These are phyloP conservation scores for Eilema caniola DNA, from an alignment of 2,888 invertebrate genomes.

Conservation along the genomic window DNA sequence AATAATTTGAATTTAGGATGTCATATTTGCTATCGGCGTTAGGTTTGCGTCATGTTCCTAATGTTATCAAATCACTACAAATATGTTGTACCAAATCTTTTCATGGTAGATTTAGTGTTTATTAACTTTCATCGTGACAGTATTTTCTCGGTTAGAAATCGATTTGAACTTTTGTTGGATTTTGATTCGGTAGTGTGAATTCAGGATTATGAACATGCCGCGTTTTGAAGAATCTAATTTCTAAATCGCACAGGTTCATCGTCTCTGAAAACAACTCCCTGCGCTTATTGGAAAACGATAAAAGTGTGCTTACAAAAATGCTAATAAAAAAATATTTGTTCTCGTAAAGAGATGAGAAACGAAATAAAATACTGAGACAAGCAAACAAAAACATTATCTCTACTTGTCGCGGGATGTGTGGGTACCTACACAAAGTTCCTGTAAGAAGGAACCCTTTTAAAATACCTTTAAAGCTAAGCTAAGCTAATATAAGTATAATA, in stretches of 20 bases:
- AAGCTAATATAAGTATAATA: not conserved
- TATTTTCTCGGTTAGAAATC: not conserved
- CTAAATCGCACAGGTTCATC: slow-evolving; percentile 1
- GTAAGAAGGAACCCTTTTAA: not conserved
- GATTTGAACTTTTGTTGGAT: not conserved
- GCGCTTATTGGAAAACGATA: not conserved
- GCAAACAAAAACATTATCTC: not conserved
- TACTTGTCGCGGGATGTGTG: not conserved
- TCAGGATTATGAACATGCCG: not conserved
- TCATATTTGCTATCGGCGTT: not conserved
- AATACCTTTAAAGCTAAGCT: not conserved
- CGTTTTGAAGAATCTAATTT: not conserved
- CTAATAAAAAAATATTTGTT: not conserved
- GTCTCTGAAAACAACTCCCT: not conserved
- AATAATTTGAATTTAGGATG: too few species aligned
- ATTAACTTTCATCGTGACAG: too few species aligned
- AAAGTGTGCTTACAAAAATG: slow-evolving; percentile 2
- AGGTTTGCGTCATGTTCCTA: not conserved
- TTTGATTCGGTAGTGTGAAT: not conserved
- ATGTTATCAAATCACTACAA: too few species aligned
- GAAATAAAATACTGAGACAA: not conserved
- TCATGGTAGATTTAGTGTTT: too few species aligned
- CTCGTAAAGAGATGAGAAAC: not conserved
- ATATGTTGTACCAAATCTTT: too few species aligned
- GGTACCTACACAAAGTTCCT: not conserved